Evolutionary conservation across 2,888 invertebrate genomes (phyloP).

Genomic region (Drosophila melanosoma): DNA sequence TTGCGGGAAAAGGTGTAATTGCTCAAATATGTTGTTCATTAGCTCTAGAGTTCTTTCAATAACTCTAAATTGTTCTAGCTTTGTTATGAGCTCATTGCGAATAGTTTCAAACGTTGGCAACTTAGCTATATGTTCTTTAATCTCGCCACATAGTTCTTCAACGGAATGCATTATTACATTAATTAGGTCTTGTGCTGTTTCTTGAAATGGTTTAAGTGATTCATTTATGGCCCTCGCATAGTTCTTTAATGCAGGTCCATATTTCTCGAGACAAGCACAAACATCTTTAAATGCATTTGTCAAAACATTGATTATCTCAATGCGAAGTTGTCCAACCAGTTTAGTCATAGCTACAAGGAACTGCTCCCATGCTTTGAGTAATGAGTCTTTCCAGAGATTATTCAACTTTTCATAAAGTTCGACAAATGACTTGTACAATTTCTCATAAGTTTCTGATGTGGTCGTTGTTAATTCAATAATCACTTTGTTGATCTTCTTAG

Average conservation of each 20-base stretch:
- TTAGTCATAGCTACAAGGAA: slow-evolving; percentile 58
- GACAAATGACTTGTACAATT: slow-evolving; percentile 83
- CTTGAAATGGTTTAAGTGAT: slow-evolving; percentile 80
- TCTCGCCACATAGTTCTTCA: slow-evolving; percentile 72
- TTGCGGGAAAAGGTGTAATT: slow-evolving; percentile 87
- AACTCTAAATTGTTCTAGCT: slow-evolving; percentile 85
- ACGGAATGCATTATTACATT: slow-evolving; percentile 82
- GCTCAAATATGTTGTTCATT: slow-evolving; percentile 86
- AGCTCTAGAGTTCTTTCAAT: slow-evolving; percentile 87
- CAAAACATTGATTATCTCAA: slow-evolving; percentile 63
- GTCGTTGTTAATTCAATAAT: slow-evolving; percentile 85
- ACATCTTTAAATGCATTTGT: slow-evolving; percentile 58
- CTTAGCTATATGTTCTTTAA: slow-evolving; percentile 86
- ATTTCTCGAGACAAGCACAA: slow-evolving; percentile 73
- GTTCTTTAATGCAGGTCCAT: slow-evolving; percentile 79
- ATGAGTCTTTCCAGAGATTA: slow-evolving; percentile 84
- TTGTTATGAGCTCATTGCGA: slow-evolving; percentile 60
- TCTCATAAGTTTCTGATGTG: slow-evolving; percentile 83
- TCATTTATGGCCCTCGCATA: slow-evolving; percentile 84
- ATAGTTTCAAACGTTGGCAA: slow-evolving; percentile 85
- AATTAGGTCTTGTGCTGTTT: slow-evolving; percentile 84
- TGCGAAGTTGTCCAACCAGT: slow-evolving; percentile 69
- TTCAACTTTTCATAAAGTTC: slow-evolving; percentile 83
- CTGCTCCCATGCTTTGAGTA: slow-evolving; percentile 83
- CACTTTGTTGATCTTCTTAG: slow-evolving; percentile 60